phyloP scores from a whole-genome alignment of 1,140 invertebrate genomes.

The Trichonephila inaurata region DNA sequence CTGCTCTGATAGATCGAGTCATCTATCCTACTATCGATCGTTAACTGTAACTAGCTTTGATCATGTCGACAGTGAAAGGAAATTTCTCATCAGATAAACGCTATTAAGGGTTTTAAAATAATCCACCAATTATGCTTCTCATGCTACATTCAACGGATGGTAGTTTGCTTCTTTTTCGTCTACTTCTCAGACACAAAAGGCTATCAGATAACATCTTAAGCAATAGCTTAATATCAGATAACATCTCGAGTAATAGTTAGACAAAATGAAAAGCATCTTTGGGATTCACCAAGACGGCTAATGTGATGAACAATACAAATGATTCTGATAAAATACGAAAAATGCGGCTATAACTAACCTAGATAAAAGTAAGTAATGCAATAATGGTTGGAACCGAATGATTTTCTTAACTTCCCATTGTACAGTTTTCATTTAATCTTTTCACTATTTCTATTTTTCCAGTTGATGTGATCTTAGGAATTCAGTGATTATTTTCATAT shows the following conservation, averaged over 20 bases:
- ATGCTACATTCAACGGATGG: not conserved
- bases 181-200: not conserved
- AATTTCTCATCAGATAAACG: not conserved
- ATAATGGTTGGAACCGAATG: not conserved
- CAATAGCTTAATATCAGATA: not conserved
- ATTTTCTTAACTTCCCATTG: slow-evolving; percentile 7
- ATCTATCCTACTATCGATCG: slow-evolving; percentile 47
- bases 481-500: not conserved
- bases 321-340: not conserved
- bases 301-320: not conserved
- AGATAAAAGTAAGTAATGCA: not conserved
- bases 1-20: slow-evolving; percentile 41
- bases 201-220: not conserved
- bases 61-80: not conserved
- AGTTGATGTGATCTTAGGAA: not conserved
- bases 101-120: slow-evolving; percentile 28
- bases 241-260: not conserved
- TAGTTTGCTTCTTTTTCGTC: not conserved
- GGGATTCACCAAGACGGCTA: not conserved
- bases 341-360: not conserved
- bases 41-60: not conserved
- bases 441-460: not conserved
- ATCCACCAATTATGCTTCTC: not conserved
- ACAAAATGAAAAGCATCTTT: not conserved
- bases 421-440: not conserved